These are phyloP conservation scores for Pectinophora gossypiella DNA, from an alignment of 1,140 invertebrate species.

Conservation along the genomic window DNA sequence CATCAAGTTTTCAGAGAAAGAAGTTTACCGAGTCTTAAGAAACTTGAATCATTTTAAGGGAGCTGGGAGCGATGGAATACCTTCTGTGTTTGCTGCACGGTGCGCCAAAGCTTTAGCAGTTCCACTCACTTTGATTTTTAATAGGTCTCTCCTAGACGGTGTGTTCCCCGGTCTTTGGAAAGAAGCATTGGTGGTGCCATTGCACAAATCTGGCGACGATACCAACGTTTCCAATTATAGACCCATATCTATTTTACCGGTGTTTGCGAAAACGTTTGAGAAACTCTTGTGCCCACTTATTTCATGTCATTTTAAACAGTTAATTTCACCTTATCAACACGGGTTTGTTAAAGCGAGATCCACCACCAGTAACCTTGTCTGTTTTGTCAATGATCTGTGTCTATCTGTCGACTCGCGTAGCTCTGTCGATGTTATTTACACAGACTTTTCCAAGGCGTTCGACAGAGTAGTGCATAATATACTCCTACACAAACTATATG, in stretches of 20 bases:
- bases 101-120: constrained; percentile 11
- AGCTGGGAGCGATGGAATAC: constrained; percentile 18
- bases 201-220: constrained; percentile 16
- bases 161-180: constrained; percentile 24
- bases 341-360: constrained; percentile 23
- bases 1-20: neutral
- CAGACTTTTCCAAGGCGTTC: constrained; percentile 25
- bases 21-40: constrained; percentile 8
- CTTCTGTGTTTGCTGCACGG: constrained; percentile 12
- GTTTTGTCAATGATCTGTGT: constrained; percentile 10
- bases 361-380: constrained; percentile 14
- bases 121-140: constrained; percentile 20
- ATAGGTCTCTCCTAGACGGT: constrained; percentile 18
- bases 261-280: constrained; percentile 27
- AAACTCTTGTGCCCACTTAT: constrained; percentile 17
- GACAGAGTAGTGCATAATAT: constrained; percentile 16
- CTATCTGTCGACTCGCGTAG: constrained; percentile 10
- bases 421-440: constrained; percentile 22
- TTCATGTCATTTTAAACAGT: constrained; percentile 10
- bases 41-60: constrained; percentile 13
- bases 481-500: constrained; percentile 12
- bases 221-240: constrained; percentile 17
- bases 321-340: constrained; percentile 17
- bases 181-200: constrained; percentile 19
- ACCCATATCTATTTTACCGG: constrained; percentile 26